Base-by-base conservation (phyloP, 2,888 invertebrate species). In the Machimus rusticus region DNA sequence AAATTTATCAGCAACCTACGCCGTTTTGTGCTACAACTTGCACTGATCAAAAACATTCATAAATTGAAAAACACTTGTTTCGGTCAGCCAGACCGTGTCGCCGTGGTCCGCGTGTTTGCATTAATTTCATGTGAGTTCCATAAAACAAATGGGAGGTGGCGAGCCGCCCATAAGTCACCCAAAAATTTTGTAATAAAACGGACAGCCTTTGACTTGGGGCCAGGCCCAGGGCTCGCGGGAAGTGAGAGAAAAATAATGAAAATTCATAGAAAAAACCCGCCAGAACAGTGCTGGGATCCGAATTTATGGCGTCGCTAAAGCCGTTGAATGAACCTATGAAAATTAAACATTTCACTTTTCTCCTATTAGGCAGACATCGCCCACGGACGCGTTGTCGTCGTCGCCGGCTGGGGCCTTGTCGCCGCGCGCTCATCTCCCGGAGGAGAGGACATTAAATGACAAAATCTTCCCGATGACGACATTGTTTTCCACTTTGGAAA, bases 221-320 rank as follows among this genome's bases (percentile, higher is more conserved):
- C 51, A 6, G 51, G 9, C 14, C 8, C 14, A 19, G 66, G 66
- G 66, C 12, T 23, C 66, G 51, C n/a, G n/a, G 28, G 23, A 66
- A 23, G 66, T 66, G 66, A 66, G 78, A 19, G 8, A 39, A 77
- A 78, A 78, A 78, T 78, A 78, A 37, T 39, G 43, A 39, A 78
- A 78, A 78, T 39, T 39, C 43, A 39, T 23, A 23, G 23, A 78
- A 34, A 39, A 78, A n/a, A 78, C 78, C 6, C 5, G 78, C 37
- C 43, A 43, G 43, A 43, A 23, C 43, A 78, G 43, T 37, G 39
- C 14, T 23, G 43, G 43, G 43, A 78, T 12, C 19, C 43, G 43
- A 78, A 78, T 78, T 78, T 78, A 78, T 78, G 78, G 78, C 43
- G 78, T 78, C 78, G 78, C 46, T 78, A 78, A 78, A 78, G 37